Evolutionary conservation across 2,113 vertebrate species (phyloP), one percentile per base, ranked within the genome.

Genomic region (Loxodonta africana): DNA sequence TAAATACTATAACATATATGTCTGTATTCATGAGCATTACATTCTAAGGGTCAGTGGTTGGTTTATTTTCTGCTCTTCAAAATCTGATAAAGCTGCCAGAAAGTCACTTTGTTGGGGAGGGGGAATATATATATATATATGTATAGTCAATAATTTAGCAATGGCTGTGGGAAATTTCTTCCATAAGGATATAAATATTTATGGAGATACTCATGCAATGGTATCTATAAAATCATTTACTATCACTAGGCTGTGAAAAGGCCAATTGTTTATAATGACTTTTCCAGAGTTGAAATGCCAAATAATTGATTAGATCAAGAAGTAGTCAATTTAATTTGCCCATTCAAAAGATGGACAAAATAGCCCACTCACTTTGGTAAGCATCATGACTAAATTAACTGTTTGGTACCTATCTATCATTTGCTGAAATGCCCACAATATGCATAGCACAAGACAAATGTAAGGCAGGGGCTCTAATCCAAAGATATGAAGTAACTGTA

Each of bases 261-360:
- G 30, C 2, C 30, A 91, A 20, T 85, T 80, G 51, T 80, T 57
- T 73, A 46, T 60, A 87, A 60, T 67, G 9, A 12, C 5, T 65
- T 92, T 95, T 91, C 4, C 41, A 23, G 25, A 67, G 1, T 11
- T 53, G 51, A 94, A 94, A 87, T 62, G 33, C 17, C 71, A 88
- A 95, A 37, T 53, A 83, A 80, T 11, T 73, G 83, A 71, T 73
- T 83, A 91, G 85, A 30, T 69, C 78, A 90, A 88, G 30, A 84
- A 91, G 65, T 37, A 83, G 46, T 90, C 26, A 37, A 77, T 80
- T 87, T 90, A 92, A 57, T 80, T 69, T 84, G 62, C 74, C 33
- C 46, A 84, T 15, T 81, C 33, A 51, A 94, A 96, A 90, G 33
- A 69, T 17, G n/a, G 1, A 65, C 21, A 74, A 69, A 80, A 83